Evolutionary conservation across 2,113 vertebrate genomes (phyloP).

Genomic region (Upupa epops): DNA sequence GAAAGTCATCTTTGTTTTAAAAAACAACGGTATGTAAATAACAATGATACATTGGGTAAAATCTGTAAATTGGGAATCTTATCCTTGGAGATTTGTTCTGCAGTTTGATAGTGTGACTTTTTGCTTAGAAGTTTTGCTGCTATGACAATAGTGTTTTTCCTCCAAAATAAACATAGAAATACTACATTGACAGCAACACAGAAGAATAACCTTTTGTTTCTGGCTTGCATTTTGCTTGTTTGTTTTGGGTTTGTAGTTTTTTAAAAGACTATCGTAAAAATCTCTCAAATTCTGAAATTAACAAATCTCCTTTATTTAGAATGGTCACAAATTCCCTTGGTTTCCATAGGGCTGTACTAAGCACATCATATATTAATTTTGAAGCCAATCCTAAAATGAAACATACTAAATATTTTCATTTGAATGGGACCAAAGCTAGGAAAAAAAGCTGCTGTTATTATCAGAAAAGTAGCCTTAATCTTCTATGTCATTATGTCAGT

Average conservation of each 20-base stretch:
- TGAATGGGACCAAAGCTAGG: background rate
- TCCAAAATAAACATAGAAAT: background rate
- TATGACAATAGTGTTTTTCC: background rate
- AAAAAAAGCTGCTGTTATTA: background rate
- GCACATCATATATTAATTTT: background rate
- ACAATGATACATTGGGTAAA: background rate
- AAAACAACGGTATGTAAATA: background rate
- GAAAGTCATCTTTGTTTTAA: background rate
- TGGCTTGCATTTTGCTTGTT: background rate
- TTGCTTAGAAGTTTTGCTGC: background rate
- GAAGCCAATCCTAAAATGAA: background rate
- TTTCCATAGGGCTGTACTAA: background rate
- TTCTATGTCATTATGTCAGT: background rate
- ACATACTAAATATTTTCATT: background rate
- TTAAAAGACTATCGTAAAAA: background rate
- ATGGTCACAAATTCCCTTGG: background rate
- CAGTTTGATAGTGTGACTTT: background rate
- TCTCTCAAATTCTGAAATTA: background rate
- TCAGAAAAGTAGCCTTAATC: background rate
- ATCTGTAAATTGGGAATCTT: background rate
- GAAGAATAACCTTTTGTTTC: background rate
- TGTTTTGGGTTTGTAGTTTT: background rate
- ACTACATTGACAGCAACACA: background rate
- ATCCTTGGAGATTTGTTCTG: background rate
- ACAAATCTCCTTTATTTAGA: background rate